Base-by-base conservation (phyloP, 2,888 invertebrate genomes). In the Agriotes lineatus region DNA sequence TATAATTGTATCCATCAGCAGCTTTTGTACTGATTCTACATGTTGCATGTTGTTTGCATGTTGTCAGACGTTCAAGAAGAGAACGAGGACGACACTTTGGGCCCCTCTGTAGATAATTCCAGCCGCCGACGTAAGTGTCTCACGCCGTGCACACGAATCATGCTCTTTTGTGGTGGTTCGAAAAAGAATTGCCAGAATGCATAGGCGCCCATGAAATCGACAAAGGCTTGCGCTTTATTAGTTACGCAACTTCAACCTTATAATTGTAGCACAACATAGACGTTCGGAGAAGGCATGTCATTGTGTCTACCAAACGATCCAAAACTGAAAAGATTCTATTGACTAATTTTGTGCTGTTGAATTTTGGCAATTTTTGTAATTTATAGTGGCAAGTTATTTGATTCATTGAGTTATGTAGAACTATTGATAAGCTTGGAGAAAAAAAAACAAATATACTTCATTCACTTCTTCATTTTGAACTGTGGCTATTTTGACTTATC, bases 31-130 rank as follows among this genome's bases (percentile, higher is more conserved):
- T 37, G 7, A 16, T 18, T 39, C 25, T 60, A 45, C 25, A 45
- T 45, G 22, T 61, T 57, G 61, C 54, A 58, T 60, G 64, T 62
- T 52, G 9, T 63, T 70, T 59, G 68, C 70, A 73, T 72, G 65
- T 69, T 69, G 37, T 68, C 48, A 69, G 62, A 69, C 44, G 61
- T 66, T 45, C 59, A 69, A 54, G 70, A 70, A 57, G 67, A 63
- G 30, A 70, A 56, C 39, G 69, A 63, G 45, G 63, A 70, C 19
- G 67, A 70, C 42, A 19, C 33, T 52, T 58, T 33, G 52, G 37
- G 18, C 37, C 25, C 19, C 30, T 45, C 65, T 25, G 25, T 25
- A 25, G 25, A 25, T 25, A 45, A 42, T 19, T 45, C 58, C 16
- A 50, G 16, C 14, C 44, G 54, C 12, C 44, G 59, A 58, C 39